Conservation (phyloP, 2,888 invertebrate genomes). For the Pristionchus fissidentatus region DNA sequence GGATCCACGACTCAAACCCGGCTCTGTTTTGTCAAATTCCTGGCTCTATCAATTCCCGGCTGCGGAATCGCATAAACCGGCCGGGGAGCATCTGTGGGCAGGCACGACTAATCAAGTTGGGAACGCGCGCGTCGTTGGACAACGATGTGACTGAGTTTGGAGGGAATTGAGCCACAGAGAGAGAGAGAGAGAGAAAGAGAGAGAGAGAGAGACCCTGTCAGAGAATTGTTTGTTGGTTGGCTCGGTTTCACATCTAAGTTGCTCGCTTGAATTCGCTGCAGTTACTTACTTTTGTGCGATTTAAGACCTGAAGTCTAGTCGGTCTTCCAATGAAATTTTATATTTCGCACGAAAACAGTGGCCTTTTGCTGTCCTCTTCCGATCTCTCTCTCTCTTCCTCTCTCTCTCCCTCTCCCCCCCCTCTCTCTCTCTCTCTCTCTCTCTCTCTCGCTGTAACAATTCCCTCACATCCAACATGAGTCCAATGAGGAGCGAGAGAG, state of each 20-base stretch:
- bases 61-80: not conserved
- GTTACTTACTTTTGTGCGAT: too few relatives aligned
- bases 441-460: constrained; percentile 20
- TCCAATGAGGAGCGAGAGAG: constrained; percentile 30
- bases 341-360: not conserved
- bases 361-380: not conserved
- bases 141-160: not conserved
- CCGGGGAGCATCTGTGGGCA: not conserved
- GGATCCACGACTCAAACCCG: not conserved
- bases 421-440: not conserved
- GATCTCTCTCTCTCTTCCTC: not conserved
- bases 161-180: not conserved
- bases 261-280: too few relatives aligned
- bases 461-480: constrained; percentile 16
- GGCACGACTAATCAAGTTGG: constrained; percentile 5
- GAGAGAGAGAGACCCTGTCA: not conserved
- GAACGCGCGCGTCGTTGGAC: not conserved
- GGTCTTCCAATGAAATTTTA: too few relatives aligned
- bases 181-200: not conserved
- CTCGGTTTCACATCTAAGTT: too few relatives aligned
- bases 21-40: not conserved
- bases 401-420: not conserved
- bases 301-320: too few relatives aligned
- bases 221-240: too few relatives aligned
- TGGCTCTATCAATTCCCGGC: not conserved